These are phyloP conservation scores for Mungos mungo DNA, from an alignment of 2,113 vertebrate genomes.

Conservation along the genomic window DNA sequence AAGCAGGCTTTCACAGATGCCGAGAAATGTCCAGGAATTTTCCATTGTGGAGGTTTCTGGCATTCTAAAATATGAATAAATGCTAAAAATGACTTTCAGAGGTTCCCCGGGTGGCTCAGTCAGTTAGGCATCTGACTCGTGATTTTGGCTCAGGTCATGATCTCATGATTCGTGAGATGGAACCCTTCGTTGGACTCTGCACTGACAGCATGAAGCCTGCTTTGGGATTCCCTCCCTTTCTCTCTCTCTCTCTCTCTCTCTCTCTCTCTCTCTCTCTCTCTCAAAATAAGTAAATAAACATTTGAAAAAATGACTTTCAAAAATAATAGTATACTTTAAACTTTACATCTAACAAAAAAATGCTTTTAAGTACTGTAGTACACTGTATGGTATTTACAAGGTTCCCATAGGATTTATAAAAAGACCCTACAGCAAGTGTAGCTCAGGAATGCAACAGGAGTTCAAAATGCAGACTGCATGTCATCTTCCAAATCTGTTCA, in stretches of 20 bases:
- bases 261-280: too few relatives aligned
- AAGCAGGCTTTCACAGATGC: not conserved
- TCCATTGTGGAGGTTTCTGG: not conserved
- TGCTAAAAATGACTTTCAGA: not conserved
- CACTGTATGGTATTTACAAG: not conserved
- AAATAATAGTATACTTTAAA: not conserved
- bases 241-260: too few relatives aligned
- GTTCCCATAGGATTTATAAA: not conserved
- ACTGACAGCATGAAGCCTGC: too few relatives aligned
- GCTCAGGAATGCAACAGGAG: not conserved
- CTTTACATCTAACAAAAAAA: not conserved
- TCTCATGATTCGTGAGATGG: too few relatives aligned
- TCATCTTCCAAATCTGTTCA: not conserved
- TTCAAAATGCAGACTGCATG: not conserved
- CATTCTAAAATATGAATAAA: conserved; percentile 17
- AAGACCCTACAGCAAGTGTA: not conserved
- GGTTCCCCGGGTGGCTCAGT: too few relatives aligned
- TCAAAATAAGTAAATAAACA: too few relatives aligned
- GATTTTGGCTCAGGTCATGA: too few relatives aligned
- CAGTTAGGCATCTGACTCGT: too few relatives aligned
- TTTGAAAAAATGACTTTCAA: not conserved
- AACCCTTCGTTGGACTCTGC: too few relatives aligned
- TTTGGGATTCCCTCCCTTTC: too few relatives aligned
- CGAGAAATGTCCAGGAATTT: not conserved
- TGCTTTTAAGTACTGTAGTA: conserved; percentile 4